Conservation (phyloP, 2,113 vertebrate genomes). For the Urocynchramus pylzowi region DNA sequence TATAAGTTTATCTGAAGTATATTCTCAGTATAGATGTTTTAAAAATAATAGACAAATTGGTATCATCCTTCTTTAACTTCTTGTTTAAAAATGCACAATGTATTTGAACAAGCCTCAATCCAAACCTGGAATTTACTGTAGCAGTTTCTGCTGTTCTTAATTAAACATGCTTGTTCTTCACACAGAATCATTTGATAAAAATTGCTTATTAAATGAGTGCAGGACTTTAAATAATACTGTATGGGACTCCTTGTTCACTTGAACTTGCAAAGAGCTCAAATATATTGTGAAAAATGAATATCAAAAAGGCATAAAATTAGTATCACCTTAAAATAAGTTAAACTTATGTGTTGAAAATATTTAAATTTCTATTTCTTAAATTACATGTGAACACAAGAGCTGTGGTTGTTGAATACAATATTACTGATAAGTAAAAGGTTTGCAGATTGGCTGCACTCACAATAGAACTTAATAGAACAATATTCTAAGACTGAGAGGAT, state of each 20-base stretch:
- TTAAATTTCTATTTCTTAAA: background rate
- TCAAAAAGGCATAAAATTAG: background rate
- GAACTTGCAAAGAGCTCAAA: background rate
- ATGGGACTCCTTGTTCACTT: background rate
- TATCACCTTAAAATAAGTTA: background rate
- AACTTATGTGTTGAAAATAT: background rate
- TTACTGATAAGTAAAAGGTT: background rate
- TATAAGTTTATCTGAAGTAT: background rate
- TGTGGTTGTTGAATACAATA: background rate
- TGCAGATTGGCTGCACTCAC: background rate
- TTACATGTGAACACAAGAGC: background rate
- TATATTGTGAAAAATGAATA: background rate
- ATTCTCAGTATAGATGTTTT: background rate
- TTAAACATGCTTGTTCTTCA: background rate
- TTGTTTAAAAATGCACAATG: background rate
- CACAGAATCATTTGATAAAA: background rate
- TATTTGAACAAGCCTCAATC: background rate
- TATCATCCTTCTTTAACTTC: background rate
- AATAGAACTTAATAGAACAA: background rate
- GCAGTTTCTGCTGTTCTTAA: background rate
- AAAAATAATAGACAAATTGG: background rate
- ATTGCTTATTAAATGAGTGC: background rate
- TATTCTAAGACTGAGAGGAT: background rate
- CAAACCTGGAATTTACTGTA: background rate
- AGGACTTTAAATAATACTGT: background rate